Evolutionary conservation across 2,797 vertebrate species (phyloP).

Genomic region (Phylloscopus collybita): DNA sequence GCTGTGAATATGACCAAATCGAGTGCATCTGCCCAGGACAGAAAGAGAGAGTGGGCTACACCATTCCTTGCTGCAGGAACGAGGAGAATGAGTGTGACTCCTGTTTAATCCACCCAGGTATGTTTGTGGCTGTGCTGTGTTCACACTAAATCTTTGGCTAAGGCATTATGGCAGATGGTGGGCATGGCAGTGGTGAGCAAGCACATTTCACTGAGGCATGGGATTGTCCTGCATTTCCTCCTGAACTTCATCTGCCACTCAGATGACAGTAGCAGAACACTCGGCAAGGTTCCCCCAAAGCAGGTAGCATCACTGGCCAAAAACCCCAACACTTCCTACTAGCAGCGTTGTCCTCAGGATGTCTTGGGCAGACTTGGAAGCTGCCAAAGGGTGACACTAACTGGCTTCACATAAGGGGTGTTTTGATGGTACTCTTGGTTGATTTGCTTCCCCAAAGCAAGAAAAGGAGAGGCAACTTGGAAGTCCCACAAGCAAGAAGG

Average conservation of each 20-base stretch:
- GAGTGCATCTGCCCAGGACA: constrained; percentile 90
- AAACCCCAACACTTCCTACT: neutral
- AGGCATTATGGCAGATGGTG: neutral
- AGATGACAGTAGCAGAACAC: neutral
- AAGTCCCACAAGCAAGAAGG: neutral
- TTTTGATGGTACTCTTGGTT: neutral
- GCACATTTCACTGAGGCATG: neutral
- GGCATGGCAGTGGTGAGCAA: neutral
- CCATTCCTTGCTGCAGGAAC: constrained; percentile 96
- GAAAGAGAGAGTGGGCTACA: constrained; percentile 91
- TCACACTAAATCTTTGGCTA: neutral
- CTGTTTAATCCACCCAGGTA: constrained; percentile 96
- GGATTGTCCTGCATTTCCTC: neutral
- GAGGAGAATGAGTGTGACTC: constrained; percentile 94
- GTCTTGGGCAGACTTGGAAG: neutral
- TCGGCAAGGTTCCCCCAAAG: neutral
- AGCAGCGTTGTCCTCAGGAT: neutral
- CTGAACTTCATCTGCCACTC: neutral
- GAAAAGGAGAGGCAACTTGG: neutral
- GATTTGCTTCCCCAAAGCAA: neutral
- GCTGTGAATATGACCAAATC: constrained; percentile 94
- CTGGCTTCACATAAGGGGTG: neutral
- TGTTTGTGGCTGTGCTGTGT: neutral
- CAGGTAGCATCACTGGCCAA: neutral
- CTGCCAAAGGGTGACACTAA: neutral